Percentiles rank a stretch among this genome's conserved stretches.
Evolutionary conservation across 2,113 vertebrate species (phyloP).

Genomic region (Psammodynastes pulverulentus): DNA sequence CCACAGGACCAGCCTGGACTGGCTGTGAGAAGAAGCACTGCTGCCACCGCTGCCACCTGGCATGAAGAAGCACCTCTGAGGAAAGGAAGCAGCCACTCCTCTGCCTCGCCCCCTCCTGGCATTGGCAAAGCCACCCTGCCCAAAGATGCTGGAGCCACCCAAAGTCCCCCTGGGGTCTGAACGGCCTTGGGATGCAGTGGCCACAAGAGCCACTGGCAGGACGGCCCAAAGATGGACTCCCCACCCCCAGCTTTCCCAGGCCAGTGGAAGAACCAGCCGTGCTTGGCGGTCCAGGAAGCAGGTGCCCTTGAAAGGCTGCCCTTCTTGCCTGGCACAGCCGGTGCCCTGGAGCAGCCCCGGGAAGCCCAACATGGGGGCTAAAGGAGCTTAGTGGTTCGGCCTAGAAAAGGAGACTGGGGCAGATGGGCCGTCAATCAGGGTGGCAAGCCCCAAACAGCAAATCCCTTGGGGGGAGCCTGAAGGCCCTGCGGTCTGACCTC

Average conservation of each 20-base stretch:
- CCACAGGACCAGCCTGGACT: not conserved
- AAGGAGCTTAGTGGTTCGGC: not conserved
- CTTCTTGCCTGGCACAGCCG: not conserved
- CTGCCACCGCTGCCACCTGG: not conserved
- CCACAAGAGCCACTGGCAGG: not conserved
- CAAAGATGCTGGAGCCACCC: not conserved
- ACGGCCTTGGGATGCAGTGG: too few relatives aligned
- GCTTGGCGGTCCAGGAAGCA: not conserved
- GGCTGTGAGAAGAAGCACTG: not conserved
- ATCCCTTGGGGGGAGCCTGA: fast-evolving
- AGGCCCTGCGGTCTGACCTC: not conserved
- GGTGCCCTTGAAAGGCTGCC: not conserved
- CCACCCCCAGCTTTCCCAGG: not conserved
- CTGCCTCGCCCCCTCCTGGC: not conserved
- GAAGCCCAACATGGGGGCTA: not conserved
- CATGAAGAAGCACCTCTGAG: not conserved
- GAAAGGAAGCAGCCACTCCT: not conserved
- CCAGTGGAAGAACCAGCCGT: not conserved
- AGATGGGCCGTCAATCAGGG: not conserved
- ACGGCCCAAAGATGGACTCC: not conserved
- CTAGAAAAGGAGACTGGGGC: not conserved
- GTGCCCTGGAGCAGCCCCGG: not conserved
- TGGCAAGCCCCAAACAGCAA: not conserved
- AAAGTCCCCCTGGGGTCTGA: not conserved
- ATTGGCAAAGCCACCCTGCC: not conserved